Evolutionary conservation across 2,888 invertebrate genomes (phyloP).

Genomic region (Octodonta nipae): DNA sequence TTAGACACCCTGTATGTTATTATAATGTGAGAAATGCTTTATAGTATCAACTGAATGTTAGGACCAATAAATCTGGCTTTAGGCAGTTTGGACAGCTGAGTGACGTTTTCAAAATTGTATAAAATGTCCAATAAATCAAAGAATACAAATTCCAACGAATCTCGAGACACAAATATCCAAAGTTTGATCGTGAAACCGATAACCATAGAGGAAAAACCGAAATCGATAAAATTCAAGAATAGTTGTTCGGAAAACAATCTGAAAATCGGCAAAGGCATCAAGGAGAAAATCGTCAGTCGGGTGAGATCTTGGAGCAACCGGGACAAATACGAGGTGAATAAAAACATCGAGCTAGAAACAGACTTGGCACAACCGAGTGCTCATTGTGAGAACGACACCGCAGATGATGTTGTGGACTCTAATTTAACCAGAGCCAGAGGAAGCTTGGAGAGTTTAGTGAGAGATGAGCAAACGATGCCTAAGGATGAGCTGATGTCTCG

Average conservation of each 20-base stretch:
- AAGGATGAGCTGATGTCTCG: slow-evolving; percentile 9
- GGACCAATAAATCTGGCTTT: too few relatives aligned
- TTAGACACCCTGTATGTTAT: too few relatives aligned
- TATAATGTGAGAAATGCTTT: too few relatives aligned
- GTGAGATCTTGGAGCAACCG: slow-evolving; percentile 20
- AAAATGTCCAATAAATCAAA: not conserved
- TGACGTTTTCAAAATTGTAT: too few relatives aligned
- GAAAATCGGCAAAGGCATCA: slow-evolving; percentile 15
- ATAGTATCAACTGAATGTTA: too few relatives aligned
- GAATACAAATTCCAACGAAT: not conserved
- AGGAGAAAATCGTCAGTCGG: slow-evolving; percentile 18
- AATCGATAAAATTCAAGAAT: slow-evolving; percentile 16
- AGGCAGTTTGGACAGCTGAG: too few relatives aligned
- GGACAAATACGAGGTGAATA: slow-evolving; percentile 12
- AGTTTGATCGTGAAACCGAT: too few relatives aligned
- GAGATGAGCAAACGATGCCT: slow-evolving; percentile 19
- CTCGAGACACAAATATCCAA: too few relatives aligned
- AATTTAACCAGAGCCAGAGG: slow-evolving; percentile 24
- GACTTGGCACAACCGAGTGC: slow-evolving; percentile 10
- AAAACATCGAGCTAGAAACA: slow-evolving; percentile 14
- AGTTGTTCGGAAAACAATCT: slow-evolving; percentile 21
- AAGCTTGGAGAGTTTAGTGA: slow-evolving; percentile 27
- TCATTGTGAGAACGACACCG: slow-evolving; percentile 2
- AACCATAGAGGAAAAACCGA: too few relatives aligned
- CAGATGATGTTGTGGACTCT: slow-evolving; percentile 11